Percentiles rank a stretch among this genome's conserved stretches.
phyloP scores from a whole-genome alignment of 1,140 invertebrate species.

The Saxidomus purpurata region DNA sequence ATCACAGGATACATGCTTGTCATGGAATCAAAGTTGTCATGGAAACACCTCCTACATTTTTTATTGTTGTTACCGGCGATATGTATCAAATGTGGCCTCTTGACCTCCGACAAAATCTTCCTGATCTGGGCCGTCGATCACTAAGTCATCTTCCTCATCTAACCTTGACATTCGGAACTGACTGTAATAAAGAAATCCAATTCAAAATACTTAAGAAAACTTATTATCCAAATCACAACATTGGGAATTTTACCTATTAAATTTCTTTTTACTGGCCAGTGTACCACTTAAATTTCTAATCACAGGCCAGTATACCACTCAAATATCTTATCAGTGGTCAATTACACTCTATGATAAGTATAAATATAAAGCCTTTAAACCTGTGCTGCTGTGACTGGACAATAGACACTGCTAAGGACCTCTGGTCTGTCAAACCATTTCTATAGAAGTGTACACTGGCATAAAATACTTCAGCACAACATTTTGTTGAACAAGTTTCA shows the following conservation, averaged over 20 bases:
- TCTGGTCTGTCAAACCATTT: too few species aligned
- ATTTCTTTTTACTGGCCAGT: not conserved
- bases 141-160: conserved; percentile 74
- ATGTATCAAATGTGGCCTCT: conserved; percentile 68
- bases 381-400: too few species aligned
- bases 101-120: conserved; percentile 75
- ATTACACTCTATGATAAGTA: too few species aligned
- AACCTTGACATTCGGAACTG: conserved; percentile 77
- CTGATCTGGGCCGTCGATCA: conserved; percentile 52
- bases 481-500: too few species aligned
- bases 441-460: too few species aligned
- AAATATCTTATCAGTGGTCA: too few species aligned
- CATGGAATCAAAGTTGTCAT: conserved; percentile 16
- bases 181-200: conserved; percentile 52
- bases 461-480: too few species aligned
- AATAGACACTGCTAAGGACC: too few species aligned
- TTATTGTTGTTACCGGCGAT: not conserved
- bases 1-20: not conserved
- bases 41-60: not conserved
- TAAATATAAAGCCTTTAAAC: too few species aligned
- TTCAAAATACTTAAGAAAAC: not conserved
- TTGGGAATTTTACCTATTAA: not conserved
- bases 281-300: not conserved
- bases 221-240: not conserved
- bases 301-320: too few species aligned